Evolutionary conservation across 1,140 invertebrate genomes (phyloP), one percentile per base, ranked within the genome.

Genomic region (Oscheius sp.): DNA sequence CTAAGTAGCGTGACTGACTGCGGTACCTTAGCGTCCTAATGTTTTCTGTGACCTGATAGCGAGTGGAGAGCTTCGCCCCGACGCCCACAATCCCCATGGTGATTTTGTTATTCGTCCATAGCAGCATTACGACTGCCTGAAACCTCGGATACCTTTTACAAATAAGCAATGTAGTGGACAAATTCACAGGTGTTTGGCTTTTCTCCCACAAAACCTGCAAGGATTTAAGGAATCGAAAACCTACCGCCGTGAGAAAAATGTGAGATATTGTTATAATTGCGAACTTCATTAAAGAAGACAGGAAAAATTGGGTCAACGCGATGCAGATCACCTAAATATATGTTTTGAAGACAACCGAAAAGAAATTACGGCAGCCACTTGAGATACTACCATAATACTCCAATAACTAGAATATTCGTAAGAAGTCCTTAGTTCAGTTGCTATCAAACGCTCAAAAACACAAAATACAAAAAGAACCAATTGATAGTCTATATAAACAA

Each of bases 41-140:
- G 34, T 66, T 66, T 49, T 66, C 64, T 3, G 64, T 45, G 20
- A 66, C 28, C 52, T 66, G 64, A 23, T 66, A 66, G 15, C 64
- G 45, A 29, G 64, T 66, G 13, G 64, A 46, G 35, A 66, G 31
- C 26, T 38, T 66, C 1, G 64, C 38, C n/a, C n/a, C n/a, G 13
- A 32, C 52, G 7, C 64, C 64, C 1, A 66, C 64, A 2, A 42
- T 45, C 18, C 52, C 52, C 15, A 31, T 45, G 7, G 64, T 49
- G 45, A 45, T 66, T 13, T 45, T 28, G 0, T 31, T 35, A 49
- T 66, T 66, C 1, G 52, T 29, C 18, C 34, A 1, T 15, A 66
- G 52, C 31, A 66, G 23, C 20, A 23, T 31, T 2, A 46, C 38
- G 0, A 66, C 31, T 46, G 38, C 38, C 64, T 66, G 31, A 7